These are phyloP conservation scores for Coelopa pilipes DNA, from an alignment of 2,888 invertebrate species.

Conservation along the genomic window DNA sequence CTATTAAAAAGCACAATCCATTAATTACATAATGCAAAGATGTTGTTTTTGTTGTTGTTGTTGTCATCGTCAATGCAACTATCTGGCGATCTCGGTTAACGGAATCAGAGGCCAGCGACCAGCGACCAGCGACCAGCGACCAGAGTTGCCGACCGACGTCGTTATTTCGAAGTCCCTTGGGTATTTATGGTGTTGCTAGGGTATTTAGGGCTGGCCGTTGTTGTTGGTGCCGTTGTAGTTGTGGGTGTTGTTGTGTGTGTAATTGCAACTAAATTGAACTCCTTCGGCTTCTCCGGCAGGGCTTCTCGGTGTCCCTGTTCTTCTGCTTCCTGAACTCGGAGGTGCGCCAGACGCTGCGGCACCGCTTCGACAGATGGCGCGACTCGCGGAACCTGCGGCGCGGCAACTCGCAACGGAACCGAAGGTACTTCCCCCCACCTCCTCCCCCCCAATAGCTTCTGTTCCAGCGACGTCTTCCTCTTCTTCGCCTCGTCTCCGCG, in stretches of 20 bases:
- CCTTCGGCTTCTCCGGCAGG: slow-evolving; percentile 71
- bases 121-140: too few species aligned
- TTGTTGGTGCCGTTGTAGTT: too few species aligned
- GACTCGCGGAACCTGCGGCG: slow-evolving; percentile 66
- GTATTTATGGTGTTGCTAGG: neutral
- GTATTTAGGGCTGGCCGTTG: too few species aligned
- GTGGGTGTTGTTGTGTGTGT: too few species aligned
- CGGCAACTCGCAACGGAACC: slow-evolving; percentile 58
- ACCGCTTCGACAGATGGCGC: slow-evolving; percentile 82
- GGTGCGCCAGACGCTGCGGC: slow-evolving; percentile 84
- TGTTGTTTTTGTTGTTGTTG: too few species aligned
- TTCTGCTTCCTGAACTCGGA: slow-evolving; percentile 95
- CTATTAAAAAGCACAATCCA: neutral
- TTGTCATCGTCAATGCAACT: too few species aligned
- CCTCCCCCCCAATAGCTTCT: slow-evolving; percentile 5
- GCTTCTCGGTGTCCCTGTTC: slow-evolving; percentile 88
- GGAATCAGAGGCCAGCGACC: too few species aligned
- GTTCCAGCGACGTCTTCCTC: neutral
- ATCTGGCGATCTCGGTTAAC: too few species aligned
- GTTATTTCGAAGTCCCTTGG: neutral
- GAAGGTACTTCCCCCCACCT: slow-evolving; percentile 53
- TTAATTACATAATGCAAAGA: neutral
- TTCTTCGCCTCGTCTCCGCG: too few species aligned
- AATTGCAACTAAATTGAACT: too few species aligned
- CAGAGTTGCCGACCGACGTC: too few species aligned